Conservation (phyloP, 2,888 invertebrate species). For the Schrankia costaestrigalis region DNA sequence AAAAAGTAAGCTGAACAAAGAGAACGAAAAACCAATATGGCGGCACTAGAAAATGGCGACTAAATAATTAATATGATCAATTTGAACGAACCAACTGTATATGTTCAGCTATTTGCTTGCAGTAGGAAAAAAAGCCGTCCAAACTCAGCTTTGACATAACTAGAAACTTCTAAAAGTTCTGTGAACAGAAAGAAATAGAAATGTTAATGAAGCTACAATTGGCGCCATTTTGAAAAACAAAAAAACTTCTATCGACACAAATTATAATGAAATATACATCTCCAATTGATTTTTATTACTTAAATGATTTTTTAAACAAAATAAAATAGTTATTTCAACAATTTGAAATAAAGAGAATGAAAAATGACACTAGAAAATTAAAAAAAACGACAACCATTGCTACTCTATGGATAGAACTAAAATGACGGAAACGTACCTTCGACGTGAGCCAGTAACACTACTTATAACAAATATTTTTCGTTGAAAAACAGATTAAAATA, state of each 20-base stretch:
- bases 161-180: conserved; percentile 65
- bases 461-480: conserved; percentile 74
- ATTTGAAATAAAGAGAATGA: not conserved
- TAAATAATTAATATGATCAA: conserved; percentile 57
- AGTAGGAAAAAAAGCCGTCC: conserved; percentile 80
- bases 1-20: conserved; percentile 22
- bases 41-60: no score
- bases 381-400: conserved; percentile 23
- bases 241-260: not conserved
- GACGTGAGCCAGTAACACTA: conserved; percentile 48
- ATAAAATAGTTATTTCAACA: conserved; percentile 1
- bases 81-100: conserved; percentile 78
- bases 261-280: not conserved
- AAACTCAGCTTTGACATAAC: conserved; percentile 75
- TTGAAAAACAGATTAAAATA: conserved; percentile 68
- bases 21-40: conserved; percentile 38
- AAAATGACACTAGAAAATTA: conserved; percentile 18
- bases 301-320: conserved; percentile 5
- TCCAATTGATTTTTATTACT: not conserved
- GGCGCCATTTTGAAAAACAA: conserved; percentile 10
- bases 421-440: conserved; percentile 19
- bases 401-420: conserved; percentile 10
- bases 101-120: conserved; percentile 80
- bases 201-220: conserved; percentile 46
- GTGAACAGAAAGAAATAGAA: conserved; percentile 68